These are phyloP conservation scores for Noctilio leporinus DNA, from an alignment of 2,113 vertebrate genomes.

Conservation along the genomic window DNA sequence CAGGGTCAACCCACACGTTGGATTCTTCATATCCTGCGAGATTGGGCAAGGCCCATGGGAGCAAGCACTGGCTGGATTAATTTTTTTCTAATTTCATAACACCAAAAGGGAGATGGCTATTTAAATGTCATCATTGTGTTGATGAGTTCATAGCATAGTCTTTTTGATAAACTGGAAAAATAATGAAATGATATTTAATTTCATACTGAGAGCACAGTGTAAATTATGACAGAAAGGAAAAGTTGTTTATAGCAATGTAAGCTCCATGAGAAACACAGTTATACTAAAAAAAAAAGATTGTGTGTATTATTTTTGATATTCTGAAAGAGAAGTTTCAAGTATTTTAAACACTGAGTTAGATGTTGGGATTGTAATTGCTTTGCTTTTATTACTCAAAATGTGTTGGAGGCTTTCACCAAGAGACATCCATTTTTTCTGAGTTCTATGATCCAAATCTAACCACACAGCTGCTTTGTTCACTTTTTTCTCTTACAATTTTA, in stretches of 20 bases:
- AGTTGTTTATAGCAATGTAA: not conserved
- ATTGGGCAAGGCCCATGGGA: not conserved
- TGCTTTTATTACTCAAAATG: not conserved
- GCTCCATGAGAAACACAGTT: not conserved
- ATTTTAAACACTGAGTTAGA: not conserved
- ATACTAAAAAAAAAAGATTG: not conserved
- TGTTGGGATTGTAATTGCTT: not conserved
- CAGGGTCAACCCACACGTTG: accelerated
- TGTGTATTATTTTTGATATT: not conserved
- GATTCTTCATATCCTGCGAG: not conserved
- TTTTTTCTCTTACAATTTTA: not conserved
- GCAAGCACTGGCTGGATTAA: not conserved
- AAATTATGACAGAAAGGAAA: conserved; percentile 32
- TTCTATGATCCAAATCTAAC: not conserved
- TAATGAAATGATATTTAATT: conserved; percentile 48
- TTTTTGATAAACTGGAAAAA: conserved; percentile 40
- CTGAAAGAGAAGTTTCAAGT: not conserved
- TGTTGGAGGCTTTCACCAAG: not conserved
- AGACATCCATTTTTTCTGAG: not conserved
- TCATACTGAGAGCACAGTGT: not conserved
- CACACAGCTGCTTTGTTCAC: not conserved
- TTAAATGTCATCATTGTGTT: conserved; percentile 58
- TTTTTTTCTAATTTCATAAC: conserved; percentile 28
- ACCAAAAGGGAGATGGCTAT: not conserved
- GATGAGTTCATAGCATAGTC: conserved; percentile 28